Conservation (phyloP, 2,888 invertebrate genomes). For the Synanthedon myopaeformis region DNA sequence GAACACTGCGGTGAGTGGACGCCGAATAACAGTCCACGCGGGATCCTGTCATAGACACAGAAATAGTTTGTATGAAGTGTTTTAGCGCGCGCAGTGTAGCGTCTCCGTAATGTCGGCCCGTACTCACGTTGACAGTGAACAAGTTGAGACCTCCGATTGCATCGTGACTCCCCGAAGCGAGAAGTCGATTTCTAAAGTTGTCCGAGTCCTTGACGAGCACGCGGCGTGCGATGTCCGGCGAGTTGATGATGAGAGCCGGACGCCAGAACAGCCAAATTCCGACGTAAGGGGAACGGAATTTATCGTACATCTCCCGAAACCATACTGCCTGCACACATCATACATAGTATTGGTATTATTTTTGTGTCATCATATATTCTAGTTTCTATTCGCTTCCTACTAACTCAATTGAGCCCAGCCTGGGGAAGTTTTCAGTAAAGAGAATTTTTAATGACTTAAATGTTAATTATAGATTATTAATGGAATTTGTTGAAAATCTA, state of each 20-base stretch:
- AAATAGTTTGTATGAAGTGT: too few species aligned
- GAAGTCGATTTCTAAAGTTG: slow-evolving; percentile 30
- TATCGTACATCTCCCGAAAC: slow-evolving; percentile 26
- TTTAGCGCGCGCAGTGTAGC: too few species aligned
- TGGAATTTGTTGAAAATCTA: too few species aligned
- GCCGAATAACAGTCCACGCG: slow-evolving; percentile 24
- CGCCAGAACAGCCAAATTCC: slow-evolving; percentile 48
- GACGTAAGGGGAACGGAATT: slow-evolving; percentile 26
- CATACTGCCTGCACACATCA: too few species aligned
- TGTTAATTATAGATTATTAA: too few species aligned
- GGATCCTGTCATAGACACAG: slow-evolving; percentile 21
- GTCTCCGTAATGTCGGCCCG: too few species aligned
- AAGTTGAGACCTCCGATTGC: slow-evolving; percentile 32
- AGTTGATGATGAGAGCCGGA: slow-evolving; percentile 37
- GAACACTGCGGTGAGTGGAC: slow-evolving; percentile 22
- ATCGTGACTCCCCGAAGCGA: slow-evolving; percentile 30
- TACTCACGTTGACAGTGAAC: slow-evolving; percentile 37
- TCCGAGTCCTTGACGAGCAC: slow-evolving; percentile 38
- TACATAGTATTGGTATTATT: too few species aligned
- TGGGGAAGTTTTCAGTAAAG: too few species aligned
- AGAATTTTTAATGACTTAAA: too few species aligned
- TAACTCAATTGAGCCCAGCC: too few species aligned
- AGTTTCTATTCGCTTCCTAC: too few species aligned
- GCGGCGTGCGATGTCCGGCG: slow-evolving; percentile 29
- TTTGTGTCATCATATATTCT: too few species aligned